Conservation (phyloP, 2,797 vertebrate species). For the Falco columbarius region DNA sequence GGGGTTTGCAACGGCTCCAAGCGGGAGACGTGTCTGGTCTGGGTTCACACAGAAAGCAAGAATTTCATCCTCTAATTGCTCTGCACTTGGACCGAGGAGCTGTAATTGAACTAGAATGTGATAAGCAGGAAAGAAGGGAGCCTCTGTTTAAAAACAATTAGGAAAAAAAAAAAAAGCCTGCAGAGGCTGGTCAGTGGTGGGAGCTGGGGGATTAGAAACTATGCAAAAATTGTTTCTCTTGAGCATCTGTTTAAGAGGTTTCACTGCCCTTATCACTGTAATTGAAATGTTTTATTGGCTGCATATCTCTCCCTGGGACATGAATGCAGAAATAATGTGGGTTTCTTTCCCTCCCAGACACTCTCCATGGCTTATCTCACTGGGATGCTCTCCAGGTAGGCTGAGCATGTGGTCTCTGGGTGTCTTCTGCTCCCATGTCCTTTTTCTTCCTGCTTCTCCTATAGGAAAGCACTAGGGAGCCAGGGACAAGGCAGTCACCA, state of each 20-base stretch:
- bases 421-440: background rate
- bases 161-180: background rate
- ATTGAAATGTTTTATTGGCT: background rate
- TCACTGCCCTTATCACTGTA: background rate
- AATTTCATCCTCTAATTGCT: background rate
- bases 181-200: background rate
- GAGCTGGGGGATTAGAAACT: background rate
- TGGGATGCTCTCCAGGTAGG: constrained; percentile 93
- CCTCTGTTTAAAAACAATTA: background rate
- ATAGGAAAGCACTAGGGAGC: background rate
- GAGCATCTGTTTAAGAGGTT: background rate
- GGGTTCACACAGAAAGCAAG: background rate
- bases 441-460: background rate
- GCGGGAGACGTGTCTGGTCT: background rate
- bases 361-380: constrained; percentile 94
- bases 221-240: background rate
- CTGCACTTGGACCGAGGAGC: background rate
- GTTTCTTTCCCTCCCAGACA: constrained; percentile 77
- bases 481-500: background rate
- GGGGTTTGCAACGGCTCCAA: background rate
- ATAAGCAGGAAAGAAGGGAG: background rate
- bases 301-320: background rate
- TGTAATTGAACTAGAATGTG: background rate
- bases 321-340: background rate
- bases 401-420: background rate